Evolutionary conservation across 2,888 invertebrate genomes (phyloP).

Genomic region (Lydus trimaculatus): DNA sequence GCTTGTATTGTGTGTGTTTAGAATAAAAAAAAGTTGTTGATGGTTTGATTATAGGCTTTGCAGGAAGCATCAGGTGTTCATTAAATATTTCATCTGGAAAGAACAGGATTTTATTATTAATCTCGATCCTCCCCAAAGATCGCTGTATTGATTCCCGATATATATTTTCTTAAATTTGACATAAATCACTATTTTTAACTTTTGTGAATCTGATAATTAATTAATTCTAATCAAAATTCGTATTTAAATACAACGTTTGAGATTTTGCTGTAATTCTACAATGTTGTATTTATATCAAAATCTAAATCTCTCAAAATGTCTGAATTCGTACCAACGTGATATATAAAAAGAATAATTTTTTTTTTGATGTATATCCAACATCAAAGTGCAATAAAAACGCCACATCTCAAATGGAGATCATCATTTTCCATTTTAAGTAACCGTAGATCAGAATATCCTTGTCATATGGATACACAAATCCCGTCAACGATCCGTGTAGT

Average conservation of each 20-base stretch:
- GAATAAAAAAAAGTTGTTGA: neutral
- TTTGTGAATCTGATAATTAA: too few relatives aligned
- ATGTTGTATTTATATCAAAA: too few relatives aligned
- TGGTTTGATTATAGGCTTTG: neutral
- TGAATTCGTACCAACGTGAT: too few relatives aligned
- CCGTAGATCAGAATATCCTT: slow-evolving; percentile 41
- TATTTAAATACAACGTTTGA: too few relatives aligned
- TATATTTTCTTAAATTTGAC: too few relatives aligned
- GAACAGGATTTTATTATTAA: neutral
- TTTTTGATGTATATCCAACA: slow-evolving; percentile 45
- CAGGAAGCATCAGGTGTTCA: neutral
- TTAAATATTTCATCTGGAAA: neutral
- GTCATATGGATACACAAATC: slow-evolving; percentile 38
- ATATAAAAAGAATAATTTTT: slow-evolving; percentile 45
- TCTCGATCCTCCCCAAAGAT: neutral
- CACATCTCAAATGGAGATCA: slow-evolving; percentile 50
- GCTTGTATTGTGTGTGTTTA: neutral
- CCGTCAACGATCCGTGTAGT: slow-evolving; percentile 25
- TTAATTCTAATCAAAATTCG: neutral
- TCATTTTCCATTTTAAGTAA: slow-evolving; percentile 51
- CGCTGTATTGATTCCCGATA: neutral
- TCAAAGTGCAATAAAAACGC: slow-evolving; percentile 51
- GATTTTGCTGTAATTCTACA: too few relatives aligned
- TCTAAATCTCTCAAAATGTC: too few relatives aligned
- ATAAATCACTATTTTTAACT: too few relatives aligned